Base-by-base conservation (phyloP, 2,888 invertebrate species). In the Drosophila pegasa region DNA sequence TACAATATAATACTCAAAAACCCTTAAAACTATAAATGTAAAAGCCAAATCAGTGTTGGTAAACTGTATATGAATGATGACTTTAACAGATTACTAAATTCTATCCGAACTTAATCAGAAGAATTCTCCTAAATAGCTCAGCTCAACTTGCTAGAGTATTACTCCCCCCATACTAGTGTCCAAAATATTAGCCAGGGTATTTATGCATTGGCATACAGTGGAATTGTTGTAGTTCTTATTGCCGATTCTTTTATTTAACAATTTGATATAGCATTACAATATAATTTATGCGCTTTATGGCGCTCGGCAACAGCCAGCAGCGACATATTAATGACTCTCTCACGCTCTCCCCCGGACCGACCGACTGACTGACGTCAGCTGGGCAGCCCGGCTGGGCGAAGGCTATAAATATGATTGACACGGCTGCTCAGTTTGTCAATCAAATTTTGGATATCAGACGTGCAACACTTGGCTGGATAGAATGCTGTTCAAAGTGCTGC, bases 401-500 rank as follows among this genome's bases (percentile, higher is more conserved):
- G 76, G 71, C 89, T 86, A 86, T 86, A 86, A 88, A 88, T 85
- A 87, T 88, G 89, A 86, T 86, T 88, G 87, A 87, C 79, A 75
- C 27, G 47, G 51, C 59, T 52, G 66, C 40, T 40, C 64, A 60
- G 66, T 72, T 73, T 67, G 81, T 75, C 85, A 86, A 88, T 88
- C 59, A 84, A 85, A 77, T 72, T 78, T 75, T 79, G 69, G 68
- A 78, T 75, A 73, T 51, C 68, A 55, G 16, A 68, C 50, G 56
- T 47, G 33, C 41, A 52, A 38, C 50, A 48, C 38, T 47, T 33
- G 54, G 22, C 27, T 65, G 37, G 45, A 27, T 27, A 62, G 29
- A 58, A 86, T 87, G 89, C 55, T 84, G 70, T 25, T 75, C 56
- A 85, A 87, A 73, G 52, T 75, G 68, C 56, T 80, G 48, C 45